phyloP scores from a whole-genome alignment of 2,888 invertebrate genomes.

The Dicycla oo region DNA sequence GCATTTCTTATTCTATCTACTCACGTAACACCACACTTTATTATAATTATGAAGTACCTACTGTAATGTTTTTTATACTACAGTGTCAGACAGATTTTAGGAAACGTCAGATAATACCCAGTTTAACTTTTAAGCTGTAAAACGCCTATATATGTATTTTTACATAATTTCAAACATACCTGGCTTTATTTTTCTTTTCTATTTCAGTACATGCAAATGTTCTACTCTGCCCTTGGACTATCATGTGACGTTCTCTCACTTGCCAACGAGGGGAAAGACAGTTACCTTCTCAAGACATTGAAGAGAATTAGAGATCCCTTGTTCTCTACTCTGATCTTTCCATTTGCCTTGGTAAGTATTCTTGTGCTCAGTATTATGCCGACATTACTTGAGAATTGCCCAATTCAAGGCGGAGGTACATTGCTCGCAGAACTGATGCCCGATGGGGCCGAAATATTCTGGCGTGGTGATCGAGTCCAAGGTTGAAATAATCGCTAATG shows the following conservation, averaged over 20 bases:
- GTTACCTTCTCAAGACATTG: conserved; percentile 25
- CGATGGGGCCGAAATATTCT: not conserved
- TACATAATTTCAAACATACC: not conserved
- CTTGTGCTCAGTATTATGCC: not conserved
- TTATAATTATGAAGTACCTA: too few species aligned
- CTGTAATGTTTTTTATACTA: too few species aligned
- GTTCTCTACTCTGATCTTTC: conserved; percentile 39
- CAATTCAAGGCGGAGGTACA: too few species aligned
- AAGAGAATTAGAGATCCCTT: conserved; percentile 34
- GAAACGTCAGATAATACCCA: too few species aligned
- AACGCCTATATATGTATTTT: not conserved
- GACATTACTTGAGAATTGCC: not conserved
- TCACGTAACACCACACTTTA: too few species aligned
- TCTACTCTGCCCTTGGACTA: conserved; percentile 43
- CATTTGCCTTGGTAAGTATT: conserved; percentile 43
- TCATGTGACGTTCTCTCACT: conserved; percentile 50
- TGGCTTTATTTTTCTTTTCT: not conserved
- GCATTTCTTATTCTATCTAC: too few species aligned
- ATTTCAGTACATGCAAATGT: conserved; percentile 44
- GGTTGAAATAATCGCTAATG: not conserved
- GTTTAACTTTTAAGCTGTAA: too few species aligned
- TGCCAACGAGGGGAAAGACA: conserved; percentile 23
- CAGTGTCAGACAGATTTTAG: too few species aligned
- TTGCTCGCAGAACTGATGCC: too few species aligned
- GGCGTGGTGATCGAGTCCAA: not conserved